Conservation (phyloP, 2,113 vertebrate genomes). For the Malaclemys terrapin region DNA sequence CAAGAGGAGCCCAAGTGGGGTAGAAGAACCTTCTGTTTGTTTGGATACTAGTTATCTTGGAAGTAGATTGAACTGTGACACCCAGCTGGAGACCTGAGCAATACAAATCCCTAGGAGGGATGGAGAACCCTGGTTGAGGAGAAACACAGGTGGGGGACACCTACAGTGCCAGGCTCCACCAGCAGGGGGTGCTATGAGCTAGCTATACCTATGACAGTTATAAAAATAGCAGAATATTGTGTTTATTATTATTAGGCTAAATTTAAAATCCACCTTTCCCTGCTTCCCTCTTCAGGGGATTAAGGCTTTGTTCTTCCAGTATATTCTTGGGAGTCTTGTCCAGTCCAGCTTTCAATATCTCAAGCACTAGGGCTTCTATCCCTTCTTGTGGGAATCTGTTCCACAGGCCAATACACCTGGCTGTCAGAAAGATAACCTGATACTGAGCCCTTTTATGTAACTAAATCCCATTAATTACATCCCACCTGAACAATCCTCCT, state of each 20-base stretch:
- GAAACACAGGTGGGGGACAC: no score
- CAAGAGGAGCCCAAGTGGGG: no score
- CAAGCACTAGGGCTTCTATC: neutral
- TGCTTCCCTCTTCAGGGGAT: neutral
- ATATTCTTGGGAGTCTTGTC: neutral
- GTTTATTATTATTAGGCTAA: neutral
- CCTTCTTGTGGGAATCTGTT: rapidly evolving
- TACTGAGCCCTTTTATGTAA: neutral
- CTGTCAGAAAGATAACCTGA: rapidly evolving
- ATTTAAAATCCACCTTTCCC: neutral
- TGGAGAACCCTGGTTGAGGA: no score
- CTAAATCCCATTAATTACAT: neutral
- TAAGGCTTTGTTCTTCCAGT: neutral
- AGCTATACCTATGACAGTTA: neutral
- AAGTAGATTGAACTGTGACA: neutral
- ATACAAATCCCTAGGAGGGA: neutral
- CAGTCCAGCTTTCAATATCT: neutral
- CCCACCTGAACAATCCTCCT: neutral
- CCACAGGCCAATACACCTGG: neutral
- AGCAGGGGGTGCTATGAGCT: neutral
- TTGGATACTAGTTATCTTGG: neutral
- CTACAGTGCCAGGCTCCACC: no score
- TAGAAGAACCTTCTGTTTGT: neutral
- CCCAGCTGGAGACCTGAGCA: neutral
- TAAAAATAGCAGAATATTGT: neutral